Conservation (phyloP, 2,797 vertebrate genomes). For the Brachymystax lenok region DNA sequence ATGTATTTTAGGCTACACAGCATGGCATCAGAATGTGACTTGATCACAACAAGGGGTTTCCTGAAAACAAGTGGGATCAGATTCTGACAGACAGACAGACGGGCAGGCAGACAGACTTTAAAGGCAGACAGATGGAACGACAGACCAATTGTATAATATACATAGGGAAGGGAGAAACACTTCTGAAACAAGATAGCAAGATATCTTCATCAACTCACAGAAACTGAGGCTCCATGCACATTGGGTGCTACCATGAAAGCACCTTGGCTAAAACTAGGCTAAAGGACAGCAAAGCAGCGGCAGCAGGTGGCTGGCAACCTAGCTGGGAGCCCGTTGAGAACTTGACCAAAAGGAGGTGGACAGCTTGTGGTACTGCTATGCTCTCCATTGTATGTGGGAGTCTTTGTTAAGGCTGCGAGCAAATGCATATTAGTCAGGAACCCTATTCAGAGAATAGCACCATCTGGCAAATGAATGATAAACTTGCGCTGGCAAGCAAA, state of each 20-base stretch:
- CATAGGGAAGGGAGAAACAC: not conserved
- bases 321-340: not conserved
- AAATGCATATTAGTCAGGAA: not conserved
- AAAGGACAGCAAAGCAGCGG: not conserved
- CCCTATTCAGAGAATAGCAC: not conserved
- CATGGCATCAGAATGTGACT: not conserved
- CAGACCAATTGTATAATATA: not conserved
- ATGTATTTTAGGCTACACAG: not conserved
- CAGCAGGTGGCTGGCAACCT: not conserved
- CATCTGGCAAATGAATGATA: not conserved
- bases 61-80: not conserved
- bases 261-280: not conserved
- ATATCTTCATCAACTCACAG: not conserved
- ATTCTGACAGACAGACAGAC: not conserved
- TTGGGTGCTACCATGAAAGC: not conserved
- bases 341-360: not conserved
- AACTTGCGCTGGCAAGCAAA: not conserved
- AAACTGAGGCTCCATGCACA: not conserved
- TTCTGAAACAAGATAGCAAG: not conserved
- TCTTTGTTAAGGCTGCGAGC: not conserved
- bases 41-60: not conserved
- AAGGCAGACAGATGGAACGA: not conserved
- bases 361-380: not conserved
- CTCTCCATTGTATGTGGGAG: not conserved
- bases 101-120: not conserved